Evolutionary conservation across 30 jellyfish, hydroid and myxozoan genomes (phyloP), one percentile per base, ranked within the genome.

Genomic region (Morbakka virulenta): DNA sequence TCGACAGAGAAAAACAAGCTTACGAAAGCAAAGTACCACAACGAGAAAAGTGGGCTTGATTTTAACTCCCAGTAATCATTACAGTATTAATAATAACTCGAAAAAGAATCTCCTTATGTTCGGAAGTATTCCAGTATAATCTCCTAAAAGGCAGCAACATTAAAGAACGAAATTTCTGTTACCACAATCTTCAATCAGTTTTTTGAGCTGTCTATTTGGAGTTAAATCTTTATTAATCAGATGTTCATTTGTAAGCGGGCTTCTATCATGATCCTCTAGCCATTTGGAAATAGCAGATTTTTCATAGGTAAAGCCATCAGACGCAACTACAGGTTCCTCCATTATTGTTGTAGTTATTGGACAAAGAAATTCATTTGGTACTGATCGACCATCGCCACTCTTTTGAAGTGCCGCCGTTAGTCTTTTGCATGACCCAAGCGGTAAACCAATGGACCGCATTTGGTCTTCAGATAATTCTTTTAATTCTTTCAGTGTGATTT

Each of bases 231-330:
- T 62, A 53, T 57, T 80, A 0, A 28, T 73, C 49, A 80, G 69
- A 0, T n/a, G 64, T 47, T 69, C 85, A 52, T 80, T 80, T 12
- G 92, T 80, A 72, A 80, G 35, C 25, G 92, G 92, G 32, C 92
- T 80, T 28, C 35, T 68, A 28, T 69, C 35, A 48, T 69, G 67
- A 0, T 57, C 79, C 36, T 52, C 61, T 47, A 80, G 52, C 92
- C 92, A 80, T 30, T 28, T 34, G 3, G 57, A 79, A 1, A 80
- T 68, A 2, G 92, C 92, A 14, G 64, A 23, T 33, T 63, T 69
- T 64, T 80, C 92, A 34, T 80, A 80, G 0, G 92, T 35, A 33
- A 80, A 80, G 2, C 92, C 92, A 34, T 80, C 92, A 21, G 83
- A 31, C 3, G 70, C 67, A 13, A 80, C 26, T 0, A 80, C 92